A percentile compares a stretch with the other conserved stretches of the same genome.
Conservation (phyloP, 2,113 vertebrate species). For the Sander lucioperca region DNA sequence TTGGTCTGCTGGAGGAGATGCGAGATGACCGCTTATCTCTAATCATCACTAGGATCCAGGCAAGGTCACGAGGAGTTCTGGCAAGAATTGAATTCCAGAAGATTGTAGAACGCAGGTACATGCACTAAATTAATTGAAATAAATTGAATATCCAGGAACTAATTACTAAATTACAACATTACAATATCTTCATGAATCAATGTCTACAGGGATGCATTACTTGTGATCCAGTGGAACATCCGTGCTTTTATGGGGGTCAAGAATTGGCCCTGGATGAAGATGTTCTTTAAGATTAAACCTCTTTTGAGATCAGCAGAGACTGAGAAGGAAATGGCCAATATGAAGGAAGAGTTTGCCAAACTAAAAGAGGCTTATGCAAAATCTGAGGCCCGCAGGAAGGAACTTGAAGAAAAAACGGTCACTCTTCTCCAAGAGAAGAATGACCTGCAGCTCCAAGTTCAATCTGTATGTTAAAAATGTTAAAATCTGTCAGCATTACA, state of each 20-base stretch:
- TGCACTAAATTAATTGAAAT: too few species aligned
- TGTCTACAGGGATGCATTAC: constrained; percentile 84
- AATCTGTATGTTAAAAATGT: constrained; percentile 81
- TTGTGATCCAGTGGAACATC: constrained; percentile 92
- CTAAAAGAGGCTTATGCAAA: constrained; percentile 87
- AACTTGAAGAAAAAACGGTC: constrained; percentile 93
- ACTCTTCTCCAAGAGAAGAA: constrained; percentile 71
- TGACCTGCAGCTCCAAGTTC: constrained; percentile 90
- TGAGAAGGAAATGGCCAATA: too few species aligned
- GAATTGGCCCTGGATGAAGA: constrained; percentile 93
- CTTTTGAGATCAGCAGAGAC: constrained; percentile 87
- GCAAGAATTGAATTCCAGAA: constrained; percentile 91
- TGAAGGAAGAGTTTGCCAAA: constrained; percentile 49
- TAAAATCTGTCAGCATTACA: not conserved
- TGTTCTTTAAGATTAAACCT: constrained; percentile 93
- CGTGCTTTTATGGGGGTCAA: constrained; percentile 93
- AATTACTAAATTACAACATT: too few species aligned
- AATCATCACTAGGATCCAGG: constrained; percentile 90
- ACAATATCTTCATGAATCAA: too few species aligned
- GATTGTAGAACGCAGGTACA: constrained; percentile 90
- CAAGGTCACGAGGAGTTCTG: constrained; percentile 87
- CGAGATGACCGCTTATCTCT: constrained; percentile 89
- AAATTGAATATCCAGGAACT: too few species aligned
- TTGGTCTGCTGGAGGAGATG: constrained; percentile 91
- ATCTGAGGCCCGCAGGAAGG: constrained; percentile 88